Evolutionary conservation across 2,113 vertebrate species (phyloP).

Genomic region (Poicephalus gulielmi): DNA sequence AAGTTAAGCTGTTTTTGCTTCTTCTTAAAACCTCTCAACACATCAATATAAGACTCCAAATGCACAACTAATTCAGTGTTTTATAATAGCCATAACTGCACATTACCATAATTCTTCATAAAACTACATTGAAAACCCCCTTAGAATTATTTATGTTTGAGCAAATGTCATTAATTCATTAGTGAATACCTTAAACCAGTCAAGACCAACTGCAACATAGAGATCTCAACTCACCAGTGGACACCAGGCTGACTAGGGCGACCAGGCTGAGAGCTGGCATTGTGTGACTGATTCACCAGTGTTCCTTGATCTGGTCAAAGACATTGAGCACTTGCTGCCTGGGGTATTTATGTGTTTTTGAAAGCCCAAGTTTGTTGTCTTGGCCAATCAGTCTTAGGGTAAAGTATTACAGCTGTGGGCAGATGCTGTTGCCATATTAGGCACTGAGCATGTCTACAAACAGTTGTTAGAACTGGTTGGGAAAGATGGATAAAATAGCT

Average conservation of each 20-base stretch:
- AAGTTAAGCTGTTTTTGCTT: neutral
- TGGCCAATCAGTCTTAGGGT: neutral
- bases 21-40: neutral
- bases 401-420: neutral
- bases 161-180: neutral
- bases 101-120: neutral
- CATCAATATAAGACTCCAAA: neutral
- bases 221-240: constrained; percentile 65
- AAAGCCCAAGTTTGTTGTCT: neutral
- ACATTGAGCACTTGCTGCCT: neutral
- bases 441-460: neutral
- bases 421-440: neutral
- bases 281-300: neutral
- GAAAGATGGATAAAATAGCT: neutral
- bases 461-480: constrained; percentile 2
- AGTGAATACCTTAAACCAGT: neutral
- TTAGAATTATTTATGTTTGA: neutral
- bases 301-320: constrained; percentile 8
- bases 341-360: constrained; percentile 21
- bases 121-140: neutral
- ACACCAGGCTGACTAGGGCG: constrained; percentile 53
- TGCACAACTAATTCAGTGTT: neutral
- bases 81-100: neutral
- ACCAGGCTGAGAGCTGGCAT: constrained; percentile 60
- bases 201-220: neutral